phyloP scores from a whole-genome alignment of 2,888 invertebrate genomes.

The Allygus modestus region DNA sequence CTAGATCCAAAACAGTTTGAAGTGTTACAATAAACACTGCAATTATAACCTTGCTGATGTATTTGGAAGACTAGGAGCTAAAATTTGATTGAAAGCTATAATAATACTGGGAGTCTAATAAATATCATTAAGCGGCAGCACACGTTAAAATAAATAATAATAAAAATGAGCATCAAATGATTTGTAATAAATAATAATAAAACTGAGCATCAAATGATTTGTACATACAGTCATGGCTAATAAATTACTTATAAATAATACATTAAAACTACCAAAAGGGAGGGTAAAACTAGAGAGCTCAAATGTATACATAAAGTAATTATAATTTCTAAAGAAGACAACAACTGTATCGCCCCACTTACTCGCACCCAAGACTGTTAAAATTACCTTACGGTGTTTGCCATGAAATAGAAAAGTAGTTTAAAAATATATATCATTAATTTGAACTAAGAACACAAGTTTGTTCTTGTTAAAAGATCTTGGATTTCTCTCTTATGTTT shows the following conservation, averaged over 20 bases:
- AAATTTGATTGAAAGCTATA: constrained; percentile 49
- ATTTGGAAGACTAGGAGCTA: constrained; percentile 62
- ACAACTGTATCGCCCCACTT: constrained; percentile 19
- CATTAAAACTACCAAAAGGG: not conserved
- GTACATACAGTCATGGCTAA: constrained; percentile 41
- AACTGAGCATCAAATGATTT: constrained; percentile 39
- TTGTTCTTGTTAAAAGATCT: no score
- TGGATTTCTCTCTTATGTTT: no score
- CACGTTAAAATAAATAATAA: constrained; percentile 11
- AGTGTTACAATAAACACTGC: constrained; percentile 8
- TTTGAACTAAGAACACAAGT: no score
- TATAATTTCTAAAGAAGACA: not conserved
- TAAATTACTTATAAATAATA: constrained; percentile 21
- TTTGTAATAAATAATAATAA: constrained; percentile 33
- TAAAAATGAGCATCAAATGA: constrained; percentile 37
- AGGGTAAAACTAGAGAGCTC: constrained; percentile 23
- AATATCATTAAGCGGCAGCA: constrained; percentile 15
- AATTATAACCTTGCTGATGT: constrained; percentile 6
- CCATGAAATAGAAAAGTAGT: no score
- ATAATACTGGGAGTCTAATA: constrained; percentile 58
- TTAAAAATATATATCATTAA: no score
- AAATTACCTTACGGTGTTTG: not conserved
- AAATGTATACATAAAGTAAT: not conserved
- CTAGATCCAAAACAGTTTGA: constrained; percentile 29
- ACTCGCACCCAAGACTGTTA: not conserved